Evolutionary conservation across 2,797 vertebrate species (phyloP).

Genomic region (Capromys pilorides): DNA sequence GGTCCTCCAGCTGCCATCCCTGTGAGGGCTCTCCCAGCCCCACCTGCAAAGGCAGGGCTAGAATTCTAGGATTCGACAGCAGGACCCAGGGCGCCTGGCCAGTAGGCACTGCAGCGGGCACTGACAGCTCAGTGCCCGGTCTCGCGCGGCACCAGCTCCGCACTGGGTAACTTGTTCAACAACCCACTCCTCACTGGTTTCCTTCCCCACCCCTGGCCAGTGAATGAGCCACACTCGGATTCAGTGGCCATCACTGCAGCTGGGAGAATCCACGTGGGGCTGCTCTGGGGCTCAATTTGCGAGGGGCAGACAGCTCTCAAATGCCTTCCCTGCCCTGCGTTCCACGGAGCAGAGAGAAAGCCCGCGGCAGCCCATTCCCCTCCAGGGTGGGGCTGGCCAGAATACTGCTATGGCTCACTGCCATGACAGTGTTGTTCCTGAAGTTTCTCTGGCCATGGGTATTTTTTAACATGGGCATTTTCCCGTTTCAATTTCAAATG

Average conservation of each 20-base stretch:
- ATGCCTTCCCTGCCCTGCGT: neutral
- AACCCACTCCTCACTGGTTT: neutral
- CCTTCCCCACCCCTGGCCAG: neutral
- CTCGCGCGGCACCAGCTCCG: neutral
- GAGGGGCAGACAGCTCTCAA: neutral
- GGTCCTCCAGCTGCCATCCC: neutral
- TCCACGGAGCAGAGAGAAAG: neutral
- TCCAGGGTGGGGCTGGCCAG: neutral
- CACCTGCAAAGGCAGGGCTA: neutral
- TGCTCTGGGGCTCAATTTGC: neutral
- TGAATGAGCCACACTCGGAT: neutral
- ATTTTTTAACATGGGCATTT: neutral
- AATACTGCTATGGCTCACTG: neutral
- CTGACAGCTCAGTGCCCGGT: neutral
- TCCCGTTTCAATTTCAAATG: constrained; percentile 27
- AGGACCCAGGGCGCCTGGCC: neutral
- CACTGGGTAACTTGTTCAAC: neutral
- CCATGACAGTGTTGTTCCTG: constrained; percentile 32
- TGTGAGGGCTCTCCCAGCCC: neutral
- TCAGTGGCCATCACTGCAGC: neutral
- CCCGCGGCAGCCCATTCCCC: neutral
- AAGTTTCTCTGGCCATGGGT: neutral
- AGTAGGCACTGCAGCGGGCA: neutral
- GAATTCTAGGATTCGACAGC: neutral
- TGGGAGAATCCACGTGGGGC: neutral